These are phyloP conservation scores for Streptopelia turtur DNA, from an alignment of 2,797 vertebrate species.

Conservation along the genomic window DNA sequence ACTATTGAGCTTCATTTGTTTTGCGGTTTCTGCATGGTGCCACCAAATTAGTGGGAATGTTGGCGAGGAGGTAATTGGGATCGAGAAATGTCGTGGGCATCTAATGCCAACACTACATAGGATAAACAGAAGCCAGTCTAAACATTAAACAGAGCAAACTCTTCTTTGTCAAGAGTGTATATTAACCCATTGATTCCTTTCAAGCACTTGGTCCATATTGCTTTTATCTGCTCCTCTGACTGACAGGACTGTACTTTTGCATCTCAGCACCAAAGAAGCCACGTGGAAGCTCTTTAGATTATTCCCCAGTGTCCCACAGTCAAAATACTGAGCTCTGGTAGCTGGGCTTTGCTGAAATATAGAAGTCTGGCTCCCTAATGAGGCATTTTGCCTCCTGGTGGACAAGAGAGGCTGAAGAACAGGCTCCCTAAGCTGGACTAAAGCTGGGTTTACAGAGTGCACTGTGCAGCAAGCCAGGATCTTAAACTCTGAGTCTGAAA, in stretches of 20 bases:
- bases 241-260: neutral
- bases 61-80: neutral
- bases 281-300: slow-evolving; percentile 8
- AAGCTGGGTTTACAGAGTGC: neutral
- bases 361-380: neutral
- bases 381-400: slow-evolving; percentile 50
- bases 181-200: neutral
- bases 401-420: neutral
- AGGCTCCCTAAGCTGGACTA: neutral
- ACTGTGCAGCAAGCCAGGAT: slow-evolving; percentile 15
- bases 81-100: neutral
- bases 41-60: neutral
- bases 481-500: neutral
- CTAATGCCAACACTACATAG: neutral
- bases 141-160: neutral
- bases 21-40: neutral
- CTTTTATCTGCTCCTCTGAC: neutral
- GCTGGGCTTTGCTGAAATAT: neutral
- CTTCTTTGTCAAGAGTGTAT: neutral
- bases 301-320: slow-evolving; percentile 19
- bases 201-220: neutral
- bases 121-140: neutral
- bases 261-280: slow-evolving; percentile 21
- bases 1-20: neutral
- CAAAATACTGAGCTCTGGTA: slow-evolving; percentile 31